Evolutionary conservation across 1,140 invertebrate species (phyloP).

Genomic region (Drosophila varians): DNA sequence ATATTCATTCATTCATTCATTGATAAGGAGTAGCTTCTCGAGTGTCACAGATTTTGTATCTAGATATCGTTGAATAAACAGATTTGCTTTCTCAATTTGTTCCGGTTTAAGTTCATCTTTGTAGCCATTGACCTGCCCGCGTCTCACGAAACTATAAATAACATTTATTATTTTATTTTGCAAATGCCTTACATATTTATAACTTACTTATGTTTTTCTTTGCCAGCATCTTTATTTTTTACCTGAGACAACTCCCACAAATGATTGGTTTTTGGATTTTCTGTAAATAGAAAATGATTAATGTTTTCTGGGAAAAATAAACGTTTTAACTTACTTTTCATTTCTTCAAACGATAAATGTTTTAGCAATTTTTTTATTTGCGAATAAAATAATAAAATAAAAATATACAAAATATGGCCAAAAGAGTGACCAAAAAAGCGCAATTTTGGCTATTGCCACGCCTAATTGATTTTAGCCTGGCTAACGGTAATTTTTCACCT

Average conservation of each 20-base stretch:
- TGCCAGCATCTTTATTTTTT: slow-evolving; percentile 7
- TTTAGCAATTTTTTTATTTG: slow-evolving; percentile 58
- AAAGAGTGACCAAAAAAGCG: too few relatives aligned
- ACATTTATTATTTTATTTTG: background rate
- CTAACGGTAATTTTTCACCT: too few relatives aligned
- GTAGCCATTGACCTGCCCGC: slow-evolving; percentile 58
- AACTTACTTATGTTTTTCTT: slow-evolving; percentile 45
- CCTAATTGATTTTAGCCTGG: too few relatives aligned
- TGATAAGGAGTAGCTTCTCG: slow-evolving; percentile 43
- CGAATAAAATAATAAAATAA: too few relatives aligned
- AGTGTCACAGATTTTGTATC: slow-evolving; percentile 25
- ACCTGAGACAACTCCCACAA: slow-evolving; percentile 28
- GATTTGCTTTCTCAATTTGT: slow-evolving; percentile 37
- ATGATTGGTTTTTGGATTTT: slow-evolving; percentile 66
- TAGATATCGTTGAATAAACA: slow-evolving; percentile 13
- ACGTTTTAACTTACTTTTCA: slow-evolving; percentile 53
- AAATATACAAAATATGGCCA: too few relatives aligned
- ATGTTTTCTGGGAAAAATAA: background rate
- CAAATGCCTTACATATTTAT: too few relatives aligned
- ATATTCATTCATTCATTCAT: background rate
- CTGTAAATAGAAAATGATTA: slow-evolving; percentile 4
- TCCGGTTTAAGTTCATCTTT: slow-evolving; percentile 53
- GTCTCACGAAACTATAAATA: slow-evolving; percentile 51
- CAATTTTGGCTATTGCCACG: too few relatives aligned
- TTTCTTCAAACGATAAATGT: slow-evolving; percentile 73